Base-by-base conservation (phyloP, 2,113 vertebrate genomes). In the Gobio gobio region DNA sequence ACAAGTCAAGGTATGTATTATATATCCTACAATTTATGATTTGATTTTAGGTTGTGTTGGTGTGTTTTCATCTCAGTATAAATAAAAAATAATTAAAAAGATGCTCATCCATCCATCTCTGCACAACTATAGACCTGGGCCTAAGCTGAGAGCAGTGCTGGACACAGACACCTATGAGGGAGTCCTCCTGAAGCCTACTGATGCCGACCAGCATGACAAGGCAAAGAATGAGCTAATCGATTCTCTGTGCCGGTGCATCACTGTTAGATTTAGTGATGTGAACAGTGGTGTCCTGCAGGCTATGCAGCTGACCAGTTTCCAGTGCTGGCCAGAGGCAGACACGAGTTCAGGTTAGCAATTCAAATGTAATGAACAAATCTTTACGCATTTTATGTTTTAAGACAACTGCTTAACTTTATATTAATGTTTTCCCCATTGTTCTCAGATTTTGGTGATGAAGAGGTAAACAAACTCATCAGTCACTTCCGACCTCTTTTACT, bases 391-490 rank as follows among this genome's bases (percentile, higher is more conserved):
- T 64, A 64, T 29, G 14, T 29, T 64, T 29, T 29, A 64, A 64
- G 63, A 64, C 24, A 72, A 72, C 33, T 40, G 40, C 40, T 40
- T 40, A 40, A 8, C 40, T 43, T 43, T 43, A 43, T 43, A 43
- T 43, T 7, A 43, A 40, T 40, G 4, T 72, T 72, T 43, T 72
- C 64, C 64, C 40, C 4, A 5, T 36, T 68, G 26, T 33, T 68
- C 14, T 68, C 64, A 72, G 68, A 43, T 43, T 72, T 72, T 72
- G 68, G 36, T 72, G 68, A 72, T 43, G 36, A 40, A 10, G 68
- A 72, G 33, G 20, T 72, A 43, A 43, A 72, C 33, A 22, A 72
- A 20, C 68, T 36, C 16, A 72, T 43, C 9, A 40, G 36, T 72
- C 68, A 72, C 36, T 72, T 72, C 68, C 33, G 8, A 43, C 68